Evolutionary conservation across 2,113 vertebrate genomes (phyloP).

Genomic region (Engystomops pustulosus): DNA sequence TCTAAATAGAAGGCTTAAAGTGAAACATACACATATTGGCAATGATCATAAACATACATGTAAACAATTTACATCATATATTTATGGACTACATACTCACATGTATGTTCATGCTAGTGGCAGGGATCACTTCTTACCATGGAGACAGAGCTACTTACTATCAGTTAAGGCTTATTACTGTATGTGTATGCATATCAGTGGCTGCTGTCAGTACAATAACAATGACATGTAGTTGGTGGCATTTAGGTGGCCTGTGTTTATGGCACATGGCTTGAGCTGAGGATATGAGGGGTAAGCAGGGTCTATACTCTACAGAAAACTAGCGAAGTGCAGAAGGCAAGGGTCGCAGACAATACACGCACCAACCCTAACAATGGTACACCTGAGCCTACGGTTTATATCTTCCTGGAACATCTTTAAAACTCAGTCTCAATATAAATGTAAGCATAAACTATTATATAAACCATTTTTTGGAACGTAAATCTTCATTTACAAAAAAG

Average conservation of each 20-base stretch:
- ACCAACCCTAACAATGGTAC: constrained; percentile 81
- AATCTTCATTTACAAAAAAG: constrained; percentile 86
- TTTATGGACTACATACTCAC: background rate
- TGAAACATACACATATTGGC: background rate
- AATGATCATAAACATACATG: background rate
- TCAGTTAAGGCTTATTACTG: constrained; percentile 53
- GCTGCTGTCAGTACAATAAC: constrained; percentile 15
- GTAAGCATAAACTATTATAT: constrained; percentile 87
- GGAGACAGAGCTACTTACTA: constrained; percentile 27
- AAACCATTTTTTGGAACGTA: constrained; percentile 84
- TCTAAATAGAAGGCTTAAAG: background rate
- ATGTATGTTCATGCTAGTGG: background rate
- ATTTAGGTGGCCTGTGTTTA: constrained; percentile 25
- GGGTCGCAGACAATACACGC: constrained; percentile 78
- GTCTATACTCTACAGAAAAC: constrained; percentile 16
- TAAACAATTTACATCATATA: background rate
- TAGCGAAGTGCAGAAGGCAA: constrained; percentile 75
- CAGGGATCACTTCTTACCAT: constrained; percentile 9
- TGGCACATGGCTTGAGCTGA: constrained; percentile 33
- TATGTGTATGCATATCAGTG: background rate
- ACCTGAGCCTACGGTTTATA: constrained; percentile 74
- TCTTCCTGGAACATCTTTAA: constrained; percentile 76
- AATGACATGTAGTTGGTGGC: constrained; percentile 17
- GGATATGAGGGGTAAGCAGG: constrained; percentile 33
- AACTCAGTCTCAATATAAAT: constrained; percentile 85